Conservation (phyloP, 2,113 vertebrate genomes). For the Clupea harengus region DNA sequence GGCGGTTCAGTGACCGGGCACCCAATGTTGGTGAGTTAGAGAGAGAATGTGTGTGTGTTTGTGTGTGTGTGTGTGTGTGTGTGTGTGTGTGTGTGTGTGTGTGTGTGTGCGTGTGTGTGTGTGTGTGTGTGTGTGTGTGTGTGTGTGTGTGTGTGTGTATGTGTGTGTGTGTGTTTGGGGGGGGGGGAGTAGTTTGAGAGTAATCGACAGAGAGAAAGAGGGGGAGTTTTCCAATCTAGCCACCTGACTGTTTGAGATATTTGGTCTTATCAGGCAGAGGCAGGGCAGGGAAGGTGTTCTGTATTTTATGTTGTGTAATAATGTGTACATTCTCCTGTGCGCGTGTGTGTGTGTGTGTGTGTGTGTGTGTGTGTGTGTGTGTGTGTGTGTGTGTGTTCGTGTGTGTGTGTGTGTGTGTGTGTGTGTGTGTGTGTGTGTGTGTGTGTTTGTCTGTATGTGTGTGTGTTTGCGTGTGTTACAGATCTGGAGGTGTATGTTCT, state of each 20-base stretch:
- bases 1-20: slow-evolving; percentile 82
- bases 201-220: neutral
- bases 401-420: too few species aligned
- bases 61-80: neutral
- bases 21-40: slow-evolving; percentile 79
- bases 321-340: neutral
- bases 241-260: neutral
- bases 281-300: too few species aligned
- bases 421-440: slow-evolving; percentile 11
- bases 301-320: neutral
- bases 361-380: too few species aligned
- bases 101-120: too few species aligned
- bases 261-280: neutral
- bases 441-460: slow-evolving; percentile 9
- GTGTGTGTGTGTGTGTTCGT: too few species aligned
- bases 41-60: neutral
- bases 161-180: too few species aligned
- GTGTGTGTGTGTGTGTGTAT: too few species aligned
- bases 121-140: too few species aligned
- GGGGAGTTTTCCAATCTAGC: neutral
- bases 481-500: slow-evolving; percentile 89
- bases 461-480: slow-evolving; percentile 49
- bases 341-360: slow-evolving; percentile 16
- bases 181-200: too few species aligned
- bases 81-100: too few species aligned